phyloP scores from a whole-genome alignment of 1,140 invertebrate species.

The Drosophila asahinai region DNA sequence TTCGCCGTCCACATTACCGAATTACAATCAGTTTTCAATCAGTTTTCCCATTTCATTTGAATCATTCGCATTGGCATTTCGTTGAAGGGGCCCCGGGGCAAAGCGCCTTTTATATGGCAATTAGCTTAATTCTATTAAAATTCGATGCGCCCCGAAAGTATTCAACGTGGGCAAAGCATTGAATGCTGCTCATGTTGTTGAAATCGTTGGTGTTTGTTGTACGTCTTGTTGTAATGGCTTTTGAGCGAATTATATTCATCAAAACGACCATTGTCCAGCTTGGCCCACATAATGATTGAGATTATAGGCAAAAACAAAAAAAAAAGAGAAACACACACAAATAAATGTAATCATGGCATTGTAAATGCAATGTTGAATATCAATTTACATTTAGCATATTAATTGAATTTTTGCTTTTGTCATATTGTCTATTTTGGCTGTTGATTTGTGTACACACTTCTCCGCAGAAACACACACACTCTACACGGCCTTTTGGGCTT shows the following conservation, averaged over 20 bases:
- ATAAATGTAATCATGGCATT: constrained; percentile 45
- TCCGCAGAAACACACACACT: not conserved
- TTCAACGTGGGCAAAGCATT: constrained; percentile 14
- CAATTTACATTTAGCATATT: constrained; percentile 82
- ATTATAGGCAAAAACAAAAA: constrained; percentile 27
- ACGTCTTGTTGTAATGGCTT: constrained; percentile 27
- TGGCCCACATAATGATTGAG: constrained; percentile 34
- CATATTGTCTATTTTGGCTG: constrained; percentile 54
- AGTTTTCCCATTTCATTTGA: constrained; percentile 49
- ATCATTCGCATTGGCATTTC: constrained; percentile 26
- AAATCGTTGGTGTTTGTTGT: not conserved
- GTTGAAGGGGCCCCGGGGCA: not conserved
- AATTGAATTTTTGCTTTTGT: constrained; percentile 79
- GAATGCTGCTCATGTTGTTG: constrained; percentile 13
- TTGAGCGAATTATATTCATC: constrained; percentile 38
- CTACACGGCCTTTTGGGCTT: constrained; percentile 30
- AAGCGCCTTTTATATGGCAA: constrained; percentile 66
- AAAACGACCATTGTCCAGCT: constrained; percentile 13
- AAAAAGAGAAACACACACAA: constrained; percentile 41
- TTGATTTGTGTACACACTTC: constrained; percentile 42
- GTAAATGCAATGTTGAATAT: constrained; percentile 63
- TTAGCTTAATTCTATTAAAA: constrained; percentile 79
- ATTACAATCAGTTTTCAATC: constrained; percentile 70
- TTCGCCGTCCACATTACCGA: constrained; percentile 49
- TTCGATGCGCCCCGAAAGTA: constrained; percentile 41